phyloP scores from a whole-genome alignment of 2,113 vertebrate species.

The Camelus bactrianus region DNA sequence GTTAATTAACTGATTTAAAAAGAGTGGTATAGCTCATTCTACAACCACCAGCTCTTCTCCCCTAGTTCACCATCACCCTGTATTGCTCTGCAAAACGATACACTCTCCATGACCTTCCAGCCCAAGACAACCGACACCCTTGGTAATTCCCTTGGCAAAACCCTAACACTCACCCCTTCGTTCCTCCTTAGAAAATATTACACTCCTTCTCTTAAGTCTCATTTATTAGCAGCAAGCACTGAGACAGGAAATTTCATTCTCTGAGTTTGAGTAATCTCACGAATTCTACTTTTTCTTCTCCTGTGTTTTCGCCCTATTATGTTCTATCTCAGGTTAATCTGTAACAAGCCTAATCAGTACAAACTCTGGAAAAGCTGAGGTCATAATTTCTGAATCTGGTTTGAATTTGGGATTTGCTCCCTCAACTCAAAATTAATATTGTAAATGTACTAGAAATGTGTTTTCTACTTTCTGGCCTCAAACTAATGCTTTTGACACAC shows the following conservation, averaged over 20 bases:
- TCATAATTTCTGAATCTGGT: conserved; percentile 71
- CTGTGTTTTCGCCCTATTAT: background rate
- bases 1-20: background rate
- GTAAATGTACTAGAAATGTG: background rate
- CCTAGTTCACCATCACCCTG: background rate
- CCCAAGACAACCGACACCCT: background rate
- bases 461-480: conserved; percentile 30
- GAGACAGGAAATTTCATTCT: conserved; percentile 42
- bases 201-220: background rate
- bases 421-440: conserved; percentile 59
- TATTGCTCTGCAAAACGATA: background rate
- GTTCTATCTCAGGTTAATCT: conserved; percentile 44
- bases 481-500: conserved; percentile 3
- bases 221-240: background rate
- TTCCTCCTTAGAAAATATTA: background rate
- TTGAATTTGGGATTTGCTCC: conserved; percentile 63
- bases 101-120: background rate
- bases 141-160: background rate
- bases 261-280: background rate
- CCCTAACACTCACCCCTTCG: background rate
- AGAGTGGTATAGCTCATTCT: background rate
- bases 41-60: background rate
- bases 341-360: conserved; percentile 30
- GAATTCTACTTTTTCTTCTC: conserved; percentile 22
- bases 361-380: conserved; percentile 48